Percentiles rank a stretch among this genome's conserved stretches.
These are phyloP conservation scores for Aurelia sp. DNA, from an alignment of 30 jellyfish, hydroid and myxozoan species.

Conservation along the genomic window DNA sequence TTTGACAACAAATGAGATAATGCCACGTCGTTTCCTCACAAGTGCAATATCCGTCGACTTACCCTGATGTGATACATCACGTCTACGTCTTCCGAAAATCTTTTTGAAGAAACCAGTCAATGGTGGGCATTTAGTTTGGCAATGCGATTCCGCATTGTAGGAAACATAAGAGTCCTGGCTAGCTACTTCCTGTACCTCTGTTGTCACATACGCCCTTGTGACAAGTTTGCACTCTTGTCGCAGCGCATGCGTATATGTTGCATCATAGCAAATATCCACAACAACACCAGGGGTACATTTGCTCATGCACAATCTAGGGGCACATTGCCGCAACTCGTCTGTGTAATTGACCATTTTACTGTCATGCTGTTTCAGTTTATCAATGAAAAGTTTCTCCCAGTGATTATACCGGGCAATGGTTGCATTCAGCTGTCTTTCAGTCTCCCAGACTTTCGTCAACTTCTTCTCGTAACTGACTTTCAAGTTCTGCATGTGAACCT, in stretches of 20 bases:
- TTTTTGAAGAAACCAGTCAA: conserved; percentile 66
- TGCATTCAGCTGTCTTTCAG: conserved; percentile 7
- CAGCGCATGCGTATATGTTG: conserved; percentile 15
- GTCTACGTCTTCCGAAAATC: conserved; percentile 58
- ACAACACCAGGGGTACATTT: conserved; percentile 72
- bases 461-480: not conserved
- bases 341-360: conserved; percentile 45
- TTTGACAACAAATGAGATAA: not conserved
- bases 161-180: conserved; percentile 9
- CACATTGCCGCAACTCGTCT: conserved; percentile 33
- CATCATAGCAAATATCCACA: conserved; percentile 35
- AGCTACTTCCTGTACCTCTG: conserved; percentile 25
- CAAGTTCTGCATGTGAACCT: too few relatives aligned
- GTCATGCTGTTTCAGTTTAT: conserved; percentile 12
- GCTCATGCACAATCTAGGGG: conserved; percentile 60
- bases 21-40: conserved; percentile 44
- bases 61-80: not conserved
- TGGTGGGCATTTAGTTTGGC: conserved; percentile 76
- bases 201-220: not conserved
- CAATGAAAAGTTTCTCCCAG: not conserved
- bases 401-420: not conserved
- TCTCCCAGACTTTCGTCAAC: not conserved
- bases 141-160: not conserved
- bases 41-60: not conserved
- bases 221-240: conserved; percentile 44